Evolutionary conservation across 2,113 vertebrate genomes (phyloP), one percentile per base, ranked within the genome.

Genomic region (Rostratula benghalensis): DNA sequence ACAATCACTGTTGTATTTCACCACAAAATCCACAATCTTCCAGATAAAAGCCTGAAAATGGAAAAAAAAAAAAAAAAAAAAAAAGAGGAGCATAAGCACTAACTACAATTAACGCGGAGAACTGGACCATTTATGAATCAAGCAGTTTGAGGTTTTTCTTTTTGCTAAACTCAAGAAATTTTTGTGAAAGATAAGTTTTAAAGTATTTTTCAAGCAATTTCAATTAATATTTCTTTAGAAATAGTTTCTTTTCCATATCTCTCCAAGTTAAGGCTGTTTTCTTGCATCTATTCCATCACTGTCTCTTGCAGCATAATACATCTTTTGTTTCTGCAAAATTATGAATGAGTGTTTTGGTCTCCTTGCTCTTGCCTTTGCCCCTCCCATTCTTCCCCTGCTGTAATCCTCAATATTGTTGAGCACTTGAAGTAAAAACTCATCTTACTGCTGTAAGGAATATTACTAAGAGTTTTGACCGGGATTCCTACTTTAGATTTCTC

Each of bases 401-500:
- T 39, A 87, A 64, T 68, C 48, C 78, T 78, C 59, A 71, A 6
- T 28, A 46, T 54, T 51, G 70, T 92, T 79, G 84, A 92, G 93
- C 79, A 82, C 27, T 90, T 93, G 50, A 92, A 85, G 46, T 89
- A 95, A 67, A 95, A 95, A 79, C 78, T 91, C 37, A 79, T 81
- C 35, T 91, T 94, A 83, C 74, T 90, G 81, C 65, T 96, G 61
- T 37, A 83, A 90, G 64, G 69, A 92, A 60, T 78, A 91, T 94
- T 97, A 94, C 93, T 83, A 94, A 97, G 85, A 97, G 92, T 82
- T 94, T 78, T 97, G 96, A 93, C 82, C 96, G 91, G 93, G 81
- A 93, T 87, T 93, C 89, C 90, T 97, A 88, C 89, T 93, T 95
- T 50, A 97, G 95, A 97, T 97, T 97, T 97, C 97, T 97, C 89